Base-by-base conservation (phyloP, 2,797 vertebrate species). In the Anniella stebbinsi region DNA sequence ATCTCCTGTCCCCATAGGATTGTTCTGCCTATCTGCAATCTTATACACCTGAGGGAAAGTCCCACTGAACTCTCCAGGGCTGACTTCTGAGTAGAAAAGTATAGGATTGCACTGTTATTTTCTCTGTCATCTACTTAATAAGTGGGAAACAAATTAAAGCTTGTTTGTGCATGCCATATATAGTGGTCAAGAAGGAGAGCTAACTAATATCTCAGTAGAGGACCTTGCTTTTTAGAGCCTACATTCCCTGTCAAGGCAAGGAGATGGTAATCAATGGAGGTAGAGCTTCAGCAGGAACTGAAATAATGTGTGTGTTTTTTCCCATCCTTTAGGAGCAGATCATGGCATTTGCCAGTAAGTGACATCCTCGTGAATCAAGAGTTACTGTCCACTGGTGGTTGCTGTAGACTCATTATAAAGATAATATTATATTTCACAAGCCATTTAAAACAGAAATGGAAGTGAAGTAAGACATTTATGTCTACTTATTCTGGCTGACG, bases 291-390 rank as follows among this genome's bases (percentile, higher is more conserved):
- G 45, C 54, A 76, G 38, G 72, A 70, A 45, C 28, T 38, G 51
- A 0, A 93, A 69, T 88, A 33, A 86, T 45, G 87, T 83, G 12
- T 18, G 57, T 89, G 54, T 95, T 82, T 90, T 87, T 89, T 93
- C 93, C 30, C 93, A 95, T 93, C 92, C 94, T 96, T 88, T 96
- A 99, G 99, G 98, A 99, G 92, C 98, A 99, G 97, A 99, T 99
- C 87, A 98, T 99, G 97, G 97, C 98, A 25, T 99, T 98, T 95
- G 99, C 99, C 87, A 99, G 98, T 97, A 99, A 98, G 92, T 99
- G 97, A 99, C 67, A 69, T 6, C 3, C 81, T 17, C 89, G 87
- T 87, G 76, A 75, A 54, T 84, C 69, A 87, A 67, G 72, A 91
- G 41, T 80, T 75, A 91, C 84, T 84, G 28, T 38, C 83, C 87